phyloP scores from a whole-genome alignment of 2,888 invertebrate genomes.

The Polydrusus pterygomalis region DNA sequence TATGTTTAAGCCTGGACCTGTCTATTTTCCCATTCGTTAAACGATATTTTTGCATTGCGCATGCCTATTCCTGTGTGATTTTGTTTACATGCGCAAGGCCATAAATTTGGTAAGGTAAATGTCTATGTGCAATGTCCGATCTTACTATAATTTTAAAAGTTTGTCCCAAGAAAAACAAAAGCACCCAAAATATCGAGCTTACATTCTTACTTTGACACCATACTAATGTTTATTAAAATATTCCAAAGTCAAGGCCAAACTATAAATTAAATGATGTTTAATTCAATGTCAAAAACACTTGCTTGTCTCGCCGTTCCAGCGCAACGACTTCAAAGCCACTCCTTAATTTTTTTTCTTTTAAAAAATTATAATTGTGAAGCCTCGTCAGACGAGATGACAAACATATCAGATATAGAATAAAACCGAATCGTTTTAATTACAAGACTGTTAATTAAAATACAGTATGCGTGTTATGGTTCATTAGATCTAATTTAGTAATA shows the following conservation, averaged over 20 bases:
- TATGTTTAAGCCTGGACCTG: too few species aligned
- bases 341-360: conserved; percentile 20
- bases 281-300: conserved; percentile 35
- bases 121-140: too few species aligned
- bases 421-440: conserved; percentile 26
- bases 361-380: conserved; percentile 9
- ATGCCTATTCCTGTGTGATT: too few species aligned
- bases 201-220: too few species aligned
- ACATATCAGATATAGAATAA: conserved; percentile 23
- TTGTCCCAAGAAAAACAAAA: too few species aligned
- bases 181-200: too few species aligned
- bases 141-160: too few species aligned
- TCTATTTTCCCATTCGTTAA: too few species aligned
- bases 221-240: background rate
- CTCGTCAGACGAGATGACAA: conserved; percentile 27
- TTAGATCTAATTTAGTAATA: conserved; percentile 10
- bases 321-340: conserved; percentile 30
- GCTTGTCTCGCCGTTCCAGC: conserved; percentile 9
- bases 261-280: conserved; percentile 24
- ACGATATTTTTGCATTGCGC: too few species aligned
- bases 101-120: too few species aligned
- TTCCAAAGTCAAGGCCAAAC: conserved; percentile 47
- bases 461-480: conserved; percentile 28
- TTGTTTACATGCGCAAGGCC: too few species aligned
- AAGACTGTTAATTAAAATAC: conserved; percentile 14